These are phyloP conservation scores for Zoanthus sansibaricus DNA, from an alignment of 92 coral and sea anemone species.

Conservation along the genomic window DNA sequence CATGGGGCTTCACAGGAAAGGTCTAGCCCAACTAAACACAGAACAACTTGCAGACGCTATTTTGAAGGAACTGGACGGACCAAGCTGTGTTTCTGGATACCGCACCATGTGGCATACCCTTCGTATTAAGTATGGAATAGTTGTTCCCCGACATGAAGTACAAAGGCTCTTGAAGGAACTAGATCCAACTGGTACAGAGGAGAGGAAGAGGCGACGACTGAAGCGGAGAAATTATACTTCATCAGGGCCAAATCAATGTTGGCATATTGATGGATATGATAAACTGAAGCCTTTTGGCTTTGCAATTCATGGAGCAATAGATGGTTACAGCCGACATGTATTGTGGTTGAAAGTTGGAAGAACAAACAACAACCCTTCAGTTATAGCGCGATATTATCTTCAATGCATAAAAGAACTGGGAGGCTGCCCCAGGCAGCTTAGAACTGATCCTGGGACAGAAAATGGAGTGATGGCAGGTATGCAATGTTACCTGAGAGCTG, in stretches of 20 bases:
- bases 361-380: slow-evolving; percentile 55
- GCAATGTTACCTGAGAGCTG: slow-evolving; percentile 65
- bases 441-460: slow-evolving; percentile 70
- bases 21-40: slow-evolving; percentile 37
- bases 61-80: slow-evolving; percentile 66
- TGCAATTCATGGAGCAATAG: slow-evolving; percentile 56
- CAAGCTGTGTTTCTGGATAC: slow-evolving; percentile 62
- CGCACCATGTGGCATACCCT: slow-evolving; percentile 71
- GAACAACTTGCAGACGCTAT: slow-evolving; percentile 41
- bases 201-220: slow-evolving; percentile 58
- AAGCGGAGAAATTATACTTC: slow-evolving; percentile 58
- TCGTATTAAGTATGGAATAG: slow-evolving; percentile 63
- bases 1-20: slow-evolving; percentile 29
- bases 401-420: slow-evolving; percentile 64
- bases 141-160: slow-evolving; percentile 64
- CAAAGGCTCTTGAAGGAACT: slow-evolving; percentile 60
- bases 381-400: slow-evolving; percentile 43
- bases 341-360: slow-evolving; percentile 61
- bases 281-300: slow-evolving; percentile 55
- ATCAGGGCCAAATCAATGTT: slow-evolving; percentile 56
- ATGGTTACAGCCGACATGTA: slow-evolving; percentile 59
- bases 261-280: slow-evolving; percentile 30
- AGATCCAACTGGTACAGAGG: slow-evolving; percentile 63
- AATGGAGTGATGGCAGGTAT: slow-evolving; percentile 68
- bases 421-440: slow-evolving; percentile 61